Evolutionary conservation across 2,888 invertebrate species (phyloP).

Genomic region (Thysanoteuthis rhombus): DNA sequence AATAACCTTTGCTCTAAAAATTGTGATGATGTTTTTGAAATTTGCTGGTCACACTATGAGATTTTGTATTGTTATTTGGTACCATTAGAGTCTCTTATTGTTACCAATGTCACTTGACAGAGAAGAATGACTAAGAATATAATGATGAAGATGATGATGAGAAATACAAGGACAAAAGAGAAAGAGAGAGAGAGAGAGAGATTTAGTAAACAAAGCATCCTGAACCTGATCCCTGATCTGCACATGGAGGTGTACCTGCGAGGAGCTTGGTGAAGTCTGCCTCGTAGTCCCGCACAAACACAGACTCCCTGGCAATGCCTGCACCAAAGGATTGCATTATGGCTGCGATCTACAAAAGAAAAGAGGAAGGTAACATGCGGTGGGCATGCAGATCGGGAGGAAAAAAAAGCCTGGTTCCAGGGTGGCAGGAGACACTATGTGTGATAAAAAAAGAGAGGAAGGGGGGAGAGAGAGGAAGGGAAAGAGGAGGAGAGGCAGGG

Average conservation of each 20-base stretch:
- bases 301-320: constrained; percentile 64
- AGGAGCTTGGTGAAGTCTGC: constrained; percentile 60
- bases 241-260: constrained; percentile 45
- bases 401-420: not conserved
- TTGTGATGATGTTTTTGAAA: no score
- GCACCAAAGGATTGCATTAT: constrained; percentile 93
- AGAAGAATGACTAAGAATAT: not conserved
- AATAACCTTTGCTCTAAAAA: no score
- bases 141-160: not conserved
- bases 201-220: not conserved
- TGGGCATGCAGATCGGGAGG: constrained; percentile 27
- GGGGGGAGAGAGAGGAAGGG: not conserved
- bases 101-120: not conserved
- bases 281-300: constrained; percentile 64
- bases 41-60: no score
- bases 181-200: not conserved
- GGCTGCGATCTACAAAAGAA: constrained; percentile 78
- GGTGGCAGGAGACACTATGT: not conserved
- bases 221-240: constrained; percentile 14
- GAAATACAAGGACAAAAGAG: not conserved
- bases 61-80: no score
- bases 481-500: not conserved
- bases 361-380: constrained; percentile 30
- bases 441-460: not conserved
- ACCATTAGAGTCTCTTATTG: not conserved